Evolutionary conservation across 2,888 invertebrate species (phyloP).

Genomic region (Monoplex corrugatus): DNA sequence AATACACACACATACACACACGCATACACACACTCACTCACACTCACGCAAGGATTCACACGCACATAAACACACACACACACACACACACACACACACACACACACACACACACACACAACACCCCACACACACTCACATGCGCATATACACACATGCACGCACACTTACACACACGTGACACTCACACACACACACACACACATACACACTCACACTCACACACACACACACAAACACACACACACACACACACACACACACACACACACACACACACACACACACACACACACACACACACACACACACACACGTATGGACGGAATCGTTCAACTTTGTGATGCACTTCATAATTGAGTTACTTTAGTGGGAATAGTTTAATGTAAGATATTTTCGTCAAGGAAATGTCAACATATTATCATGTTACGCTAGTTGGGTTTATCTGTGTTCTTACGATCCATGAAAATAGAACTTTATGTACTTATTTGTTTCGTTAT

Average conservation of each 20-base stretch:
- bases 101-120: not conserved
- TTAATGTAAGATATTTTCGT: too few relatives aligned
- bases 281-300: not conserved
- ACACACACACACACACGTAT: not conserved
- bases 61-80: not conserved
- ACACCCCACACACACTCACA: not conserved
- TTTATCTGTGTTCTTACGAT: too few relatives aligned
- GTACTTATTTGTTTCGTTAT: too few relatives aligned
- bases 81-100: constrained; percentile 5
- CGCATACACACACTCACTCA: too few relatives aligned
- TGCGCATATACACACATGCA: not conserved
- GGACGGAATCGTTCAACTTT: not conserved
- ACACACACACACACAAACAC: not conserved
- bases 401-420: too few relatives aligned
- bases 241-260: not conserved
- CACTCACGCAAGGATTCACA: not conserved
- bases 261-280: not conserved
- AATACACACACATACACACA: too few relatives aligned
- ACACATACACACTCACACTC: constrained; percentile 15
- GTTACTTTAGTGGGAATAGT: too few relatives aligned
- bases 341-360: too few relatives aligned
- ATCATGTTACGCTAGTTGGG: too few relatives aligned
- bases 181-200: not conserved
- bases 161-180: not conserved
- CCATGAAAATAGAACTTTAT: too few relatives aligned